Conservation (phyloP, 1,140 invertebrate species). For the Plectus sambesii region DNA sequence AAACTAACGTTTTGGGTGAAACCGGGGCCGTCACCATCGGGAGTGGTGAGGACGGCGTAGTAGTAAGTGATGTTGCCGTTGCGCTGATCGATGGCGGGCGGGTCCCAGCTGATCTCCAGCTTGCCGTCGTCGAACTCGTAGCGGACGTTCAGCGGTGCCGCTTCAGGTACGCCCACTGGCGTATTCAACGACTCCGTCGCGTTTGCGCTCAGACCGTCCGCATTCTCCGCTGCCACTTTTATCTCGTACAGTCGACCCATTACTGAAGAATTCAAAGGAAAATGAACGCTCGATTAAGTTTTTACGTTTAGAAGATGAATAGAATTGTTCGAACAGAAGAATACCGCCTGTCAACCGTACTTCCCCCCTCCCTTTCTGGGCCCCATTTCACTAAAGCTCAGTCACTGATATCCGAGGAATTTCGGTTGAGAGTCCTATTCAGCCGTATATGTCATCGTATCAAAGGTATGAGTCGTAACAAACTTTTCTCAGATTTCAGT, state of each 20-base stretch:
- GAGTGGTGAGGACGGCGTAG: conserved; percentile 56
- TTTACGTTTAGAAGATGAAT: too few relatives aligned
- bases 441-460: too few relatives aligned
- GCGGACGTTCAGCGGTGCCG: conserved; percentile 50
- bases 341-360: too few relatives aligned
- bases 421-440: too few relatives aligned
- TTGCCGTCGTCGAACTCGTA: conserved; percentile 47
- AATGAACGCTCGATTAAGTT: too few relatives aligned
- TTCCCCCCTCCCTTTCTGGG: too few relatives aligned
- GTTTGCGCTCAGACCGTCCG: conserved; percentile 32
- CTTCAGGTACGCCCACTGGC: conserved; percentile 46
- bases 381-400: too few relatives aligned
- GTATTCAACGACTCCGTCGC: conserved; percentile 38
- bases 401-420: too few relatives aligned
- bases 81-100: conserved; percentile 67
- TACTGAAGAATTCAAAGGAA: too few relatives aligned
- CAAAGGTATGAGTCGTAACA: too few relatives aligned
- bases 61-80: conserved; percentile 87
- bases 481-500: too few relatives aligned
- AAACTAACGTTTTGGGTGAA: conserved; percentile 24
- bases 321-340: too few relatives aligned
- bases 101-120: conserved; percentile 80
- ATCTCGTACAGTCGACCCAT: conserved; percentile 42
- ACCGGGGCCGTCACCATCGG: conserved; percentile 16
- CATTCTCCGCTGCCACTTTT: conserved; percentile 27